These are phyloP conservation scores for Antechinus flavipes DNA, from an alignment of 2,113 vertebrate genomes.

Conservation along the genomic window DNA sequence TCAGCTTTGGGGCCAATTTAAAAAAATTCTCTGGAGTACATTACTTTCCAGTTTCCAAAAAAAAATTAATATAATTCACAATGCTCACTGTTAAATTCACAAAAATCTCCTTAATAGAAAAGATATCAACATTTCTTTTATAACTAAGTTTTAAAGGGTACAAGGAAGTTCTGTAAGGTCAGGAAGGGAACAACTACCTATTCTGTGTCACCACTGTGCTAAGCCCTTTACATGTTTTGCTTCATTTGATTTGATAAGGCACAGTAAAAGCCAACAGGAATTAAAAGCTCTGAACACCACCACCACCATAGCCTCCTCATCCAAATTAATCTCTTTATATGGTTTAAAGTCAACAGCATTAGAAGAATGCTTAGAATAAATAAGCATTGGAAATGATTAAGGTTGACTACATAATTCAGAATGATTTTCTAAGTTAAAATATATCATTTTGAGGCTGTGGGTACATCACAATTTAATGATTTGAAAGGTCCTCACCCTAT, in stretches of 20 bases:
- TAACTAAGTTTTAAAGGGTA: background rate
- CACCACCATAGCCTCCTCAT: no score
- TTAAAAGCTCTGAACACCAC: background rate
- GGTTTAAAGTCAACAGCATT: background rate
- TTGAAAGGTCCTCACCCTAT: background rate
- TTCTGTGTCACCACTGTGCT: background rate
- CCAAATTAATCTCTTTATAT: background rate
- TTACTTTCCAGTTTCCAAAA: slow-evolving; percentile 13
- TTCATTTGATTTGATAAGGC: background rate
- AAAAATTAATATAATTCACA: slow-evolving; percentile 11
- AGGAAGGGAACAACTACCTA: background rate
- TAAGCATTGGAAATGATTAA: background rate
- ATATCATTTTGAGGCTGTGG: background rate
- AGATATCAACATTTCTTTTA: background rate
- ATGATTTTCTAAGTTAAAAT: background rate
- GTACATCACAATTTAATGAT: background rate
- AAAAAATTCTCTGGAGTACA: slow-evolving; percentile 37
- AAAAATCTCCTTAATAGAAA: slow-evolving; percentile 31
- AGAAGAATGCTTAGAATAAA: background rate
- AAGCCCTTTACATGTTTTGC: background rate
- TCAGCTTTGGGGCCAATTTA: slow-evolving; percentile 21
- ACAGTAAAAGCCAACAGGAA: background rate
- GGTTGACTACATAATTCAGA: background rate
- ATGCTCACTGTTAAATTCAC: background rate
- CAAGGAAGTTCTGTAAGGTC: background rate